Conservation (phyloP, 2,113 vertebrate species). For the Misgurnus anguillicaudatus region DNA sequence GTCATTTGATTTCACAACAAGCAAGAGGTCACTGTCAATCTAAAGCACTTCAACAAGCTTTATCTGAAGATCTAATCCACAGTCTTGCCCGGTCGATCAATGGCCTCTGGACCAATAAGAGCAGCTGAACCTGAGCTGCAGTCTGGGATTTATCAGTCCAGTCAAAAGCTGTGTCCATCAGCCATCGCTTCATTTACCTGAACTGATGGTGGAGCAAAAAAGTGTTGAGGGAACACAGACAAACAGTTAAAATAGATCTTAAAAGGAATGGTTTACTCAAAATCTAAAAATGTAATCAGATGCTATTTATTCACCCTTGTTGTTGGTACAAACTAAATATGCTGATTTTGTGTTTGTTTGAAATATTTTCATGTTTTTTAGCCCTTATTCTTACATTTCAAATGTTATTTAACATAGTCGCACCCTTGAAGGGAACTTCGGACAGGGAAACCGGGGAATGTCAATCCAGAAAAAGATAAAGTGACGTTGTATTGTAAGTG, state of each 20-base stretch:
- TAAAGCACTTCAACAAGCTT: constrained; percentile 49
- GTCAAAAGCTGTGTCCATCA: constrained; percentile 49
- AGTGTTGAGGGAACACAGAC: constrained; percentile 34
- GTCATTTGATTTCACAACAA: constrained; percentile 51
- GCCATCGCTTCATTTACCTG: constrained; percentile 59
- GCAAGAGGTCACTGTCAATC: constrained; percentile 58
- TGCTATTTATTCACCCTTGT: too few relatives aligned
- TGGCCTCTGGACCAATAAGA: constrained; percentile 45
- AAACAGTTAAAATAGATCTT: not conserved
- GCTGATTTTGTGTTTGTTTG: too few relatives aligned
- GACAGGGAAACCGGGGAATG: too few relatives aligned
- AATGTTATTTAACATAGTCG: too few relatives aligned
- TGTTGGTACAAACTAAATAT: too few relatives aligned
- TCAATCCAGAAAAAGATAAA: too few relatives aligned
- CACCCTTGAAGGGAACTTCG: too few relatives aligned
- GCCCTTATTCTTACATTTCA: too few relatives aligned
- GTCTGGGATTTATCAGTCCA: constrained; percentile 46
- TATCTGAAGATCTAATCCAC: constrained; percentile 55
- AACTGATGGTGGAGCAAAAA: too few relatives aligned
- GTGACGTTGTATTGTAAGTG: too few relatives aligned
- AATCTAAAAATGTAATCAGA: too few relatives aligned
- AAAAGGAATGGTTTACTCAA: not conserved
- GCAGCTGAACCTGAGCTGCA: constrained; percentile 46
- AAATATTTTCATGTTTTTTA: too few relatives aligned
- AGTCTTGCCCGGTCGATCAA: constrained; percentile 50